Conservation (phyloP, 2,797 vertebrate species). For the Thunnus albacares region DNA sequence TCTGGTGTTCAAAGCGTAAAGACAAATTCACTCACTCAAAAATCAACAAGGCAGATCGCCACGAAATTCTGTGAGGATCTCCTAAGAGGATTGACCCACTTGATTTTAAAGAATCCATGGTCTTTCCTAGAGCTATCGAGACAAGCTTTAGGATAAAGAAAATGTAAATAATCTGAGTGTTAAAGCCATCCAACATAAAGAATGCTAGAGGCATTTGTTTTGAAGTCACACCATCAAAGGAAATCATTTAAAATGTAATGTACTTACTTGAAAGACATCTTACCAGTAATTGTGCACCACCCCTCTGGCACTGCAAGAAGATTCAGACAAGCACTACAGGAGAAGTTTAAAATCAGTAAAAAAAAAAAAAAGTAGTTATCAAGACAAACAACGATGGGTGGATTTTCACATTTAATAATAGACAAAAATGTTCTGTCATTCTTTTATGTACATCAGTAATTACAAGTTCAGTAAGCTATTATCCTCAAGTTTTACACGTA, state of each 20-base stretch:
- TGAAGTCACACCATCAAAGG: slow-evolving; percentile 29
- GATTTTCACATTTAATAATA: slow-evolving; percentile 93
- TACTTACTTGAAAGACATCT: slow-evolving; percentile 30
- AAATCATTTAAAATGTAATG: slow-evolving; percentile 4
- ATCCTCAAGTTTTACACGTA: slow-evolving; percentile 86
- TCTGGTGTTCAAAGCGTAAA: background rate
- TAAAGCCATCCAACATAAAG: background rate
- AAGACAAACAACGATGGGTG: slow-evolving; percentile 41
- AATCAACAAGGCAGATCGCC: background rate
- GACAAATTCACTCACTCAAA: background rate
- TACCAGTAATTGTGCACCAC: background rate
- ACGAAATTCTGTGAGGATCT: background rate
- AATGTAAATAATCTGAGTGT: no score
- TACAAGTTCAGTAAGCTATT: slow-evolving; percentile 91
- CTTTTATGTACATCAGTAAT: slow-evolving; percentile 92
- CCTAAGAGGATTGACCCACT: background rate
- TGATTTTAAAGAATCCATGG: slow-evolving; percentile 12
- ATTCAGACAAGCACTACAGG: background rate
- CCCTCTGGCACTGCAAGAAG: background rate
- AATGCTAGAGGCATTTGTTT: background rate
- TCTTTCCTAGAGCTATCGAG: no score
- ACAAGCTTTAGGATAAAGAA: no score
- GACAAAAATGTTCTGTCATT: slow-evolving; percentile 92
- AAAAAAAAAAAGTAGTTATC: background rate
- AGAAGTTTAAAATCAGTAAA: background rate